Conservation (phyloP, 2,888 invertebrate genomes). For the Thyatira batis region DNA sequence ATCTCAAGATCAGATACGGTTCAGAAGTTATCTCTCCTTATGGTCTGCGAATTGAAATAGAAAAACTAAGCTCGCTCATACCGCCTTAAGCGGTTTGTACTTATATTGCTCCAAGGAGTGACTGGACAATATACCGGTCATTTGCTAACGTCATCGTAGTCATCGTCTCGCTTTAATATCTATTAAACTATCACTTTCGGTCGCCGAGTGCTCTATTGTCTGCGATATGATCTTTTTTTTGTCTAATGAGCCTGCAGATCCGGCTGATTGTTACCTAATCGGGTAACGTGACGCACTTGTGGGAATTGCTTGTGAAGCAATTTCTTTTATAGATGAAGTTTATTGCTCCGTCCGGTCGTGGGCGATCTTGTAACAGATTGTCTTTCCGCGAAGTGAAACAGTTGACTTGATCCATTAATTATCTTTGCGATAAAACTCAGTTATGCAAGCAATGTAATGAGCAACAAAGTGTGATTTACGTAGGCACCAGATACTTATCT, state of each 20-base stretch:
- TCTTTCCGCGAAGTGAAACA: conserved; percentile 37
- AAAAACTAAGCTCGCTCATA: neutral
- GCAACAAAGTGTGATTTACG: conserved; percentile 1
- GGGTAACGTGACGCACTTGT: conserved; percentile 65
- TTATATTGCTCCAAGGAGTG: conserved; percentile 48
- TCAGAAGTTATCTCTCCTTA: conserved; percentile 3
- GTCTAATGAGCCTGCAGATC: conserved; percentile 74
- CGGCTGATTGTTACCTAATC: conserved; percentile 75
- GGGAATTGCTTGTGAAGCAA: conserved; percentile 63
- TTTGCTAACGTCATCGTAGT: conserved; percentile 60
- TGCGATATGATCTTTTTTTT: conserved; percentile 73
- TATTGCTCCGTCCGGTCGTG: conserved; percentile 27
- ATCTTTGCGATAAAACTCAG: conserved; percentile 29
- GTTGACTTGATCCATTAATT: conserved; percentile 43
- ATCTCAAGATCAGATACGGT: conserved; percentile 2
- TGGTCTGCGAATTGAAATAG: neutral
- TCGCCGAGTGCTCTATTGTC: conserved; percentile 74
- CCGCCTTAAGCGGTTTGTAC: conserved; percentile 5
- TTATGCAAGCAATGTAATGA: conserved; percentile 24
- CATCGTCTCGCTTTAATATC: conserved; percentile 62
- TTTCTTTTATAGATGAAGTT: conserved; percentile 43
- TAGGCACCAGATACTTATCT: neutral
- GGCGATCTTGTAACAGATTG: conserved; percentile 24
- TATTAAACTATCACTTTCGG: conserved; percentile 77
- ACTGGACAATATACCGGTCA: conserved; percentile 53